Conservation (phyloP, 35 echinoderm and acorn worm species). For the Ptychodera flava region DNA sequence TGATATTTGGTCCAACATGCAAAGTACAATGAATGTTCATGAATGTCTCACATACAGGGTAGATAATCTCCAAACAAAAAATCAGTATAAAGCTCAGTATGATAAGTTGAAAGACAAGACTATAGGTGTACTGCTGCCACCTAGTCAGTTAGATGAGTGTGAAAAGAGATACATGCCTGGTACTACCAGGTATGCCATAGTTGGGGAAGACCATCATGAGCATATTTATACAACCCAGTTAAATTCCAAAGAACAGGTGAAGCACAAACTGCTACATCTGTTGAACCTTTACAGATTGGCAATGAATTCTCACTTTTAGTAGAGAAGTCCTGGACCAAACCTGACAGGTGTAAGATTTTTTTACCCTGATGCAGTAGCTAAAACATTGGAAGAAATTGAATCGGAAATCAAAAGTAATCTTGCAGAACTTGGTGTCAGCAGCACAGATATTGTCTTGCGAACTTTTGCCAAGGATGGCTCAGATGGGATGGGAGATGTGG, state of each 20-base stretch:
- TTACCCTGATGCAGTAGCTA: constrained; percentile 33
- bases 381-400: constrained; percentile 49
- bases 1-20: not conserved
- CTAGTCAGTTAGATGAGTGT: not conserved
- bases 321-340: constrained; percentile 21
- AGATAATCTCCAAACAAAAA: not conserved
- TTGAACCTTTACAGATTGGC: constrained; percentile 11
- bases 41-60: constrained; percentile 38
- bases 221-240: constrained; percentile 28
- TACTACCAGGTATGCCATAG: constrained; percentile 11
- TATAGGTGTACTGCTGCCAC: constrained; percentile 1
- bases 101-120: not conserved
- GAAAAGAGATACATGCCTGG: constrained; percentile 36
- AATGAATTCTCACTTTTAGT: not conserved
- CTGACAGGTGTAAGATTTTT: constrained; percentile 26
- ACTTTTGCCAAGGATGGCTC: constrained; percentile 34
- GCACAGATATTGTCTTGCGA: constrained; percentile 4
- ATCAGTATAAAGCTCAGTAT: constrained; percentile 25
- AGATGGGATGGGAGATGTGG: constrained; percentile 33
- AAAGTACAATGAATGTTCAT: constrained; percentile 1
- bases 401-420: not conserved
- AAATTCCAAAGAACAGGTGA: not conserved
- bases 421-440: not conserved
- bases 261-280: not conserved
- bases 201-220: not conserved